Conservation (phyloP, 2,888 invertebrate species). For the Caenorhabditis sinica region DNA sequence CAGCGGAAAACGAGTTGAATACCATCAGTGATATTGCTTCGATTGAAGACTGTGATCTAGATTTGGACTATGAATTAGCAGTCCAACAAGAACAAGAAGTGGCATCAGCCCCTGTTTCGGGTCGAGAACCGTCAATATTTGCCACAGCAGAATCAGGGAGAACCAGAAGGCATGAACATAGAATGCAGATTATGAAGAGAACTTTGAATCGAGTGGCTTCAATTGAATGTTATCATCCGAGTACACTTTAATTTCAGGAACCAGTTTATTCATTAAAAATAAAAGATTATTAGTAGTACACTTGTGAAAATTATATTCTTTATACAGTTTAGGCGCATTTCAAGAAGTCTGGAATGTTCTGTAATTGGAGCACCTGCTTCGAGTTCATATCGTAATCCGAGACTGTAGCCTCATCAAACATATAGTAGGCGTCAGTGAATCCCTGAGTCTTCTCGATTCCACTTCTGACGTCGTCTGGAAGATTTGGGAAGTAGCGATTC, state of each 20-base stretch:
- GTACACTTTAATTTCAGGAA: not conserved
- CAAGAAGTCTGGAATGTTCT: conserved; percentile 68
- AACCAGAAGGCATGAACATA: conserved; percentile 13
- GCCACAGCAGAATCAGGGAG: conserved; percentile 34
- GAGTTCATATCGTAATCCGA: conserved; percentile 71
- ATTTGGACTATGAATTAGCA: conserved; percentile 9
- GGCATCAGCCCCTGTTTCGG: not conserved
- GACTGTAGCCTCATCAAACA: conserved; percentile 75
- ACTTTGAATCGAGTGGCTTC: conserved; percentile 34
- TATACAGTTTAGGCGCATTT: conserved; percentile 53
- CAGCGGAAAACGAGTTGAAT: conserved; percentile 52
- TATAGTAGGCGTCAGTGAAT: conserved; percentile 63
- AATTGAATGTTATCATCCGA: conserved; percentile 17
- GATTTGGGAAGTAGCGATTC: conserved; percentile 78
- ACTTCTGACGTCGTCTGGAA: conserved; percentile 75
- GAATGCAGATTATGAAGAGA: conserved; percentile 22
- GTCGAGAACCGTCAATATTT: conserved; percentile 28
- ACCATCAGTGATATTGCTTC: conserved; percentile 48
- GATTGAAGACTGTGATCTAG: not conserved
- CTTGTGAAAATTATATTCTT: not conserved
- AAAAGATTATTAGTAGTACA: conserved; percentile 27
- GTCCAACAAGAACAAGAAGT: not conserved
- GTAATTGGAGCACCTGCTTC: conserved; percentile 66
- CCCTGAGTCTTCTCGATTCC: conserved; percentile 69
- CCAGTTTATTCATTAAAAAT: not conserved